A percentile compares a stretch with the other conserved stretches of the same genome.
Evolutionary conservation across 2,888 invertebrate genomes (phyloP).

Genomic region (Mythimna lalbum): DNA sequence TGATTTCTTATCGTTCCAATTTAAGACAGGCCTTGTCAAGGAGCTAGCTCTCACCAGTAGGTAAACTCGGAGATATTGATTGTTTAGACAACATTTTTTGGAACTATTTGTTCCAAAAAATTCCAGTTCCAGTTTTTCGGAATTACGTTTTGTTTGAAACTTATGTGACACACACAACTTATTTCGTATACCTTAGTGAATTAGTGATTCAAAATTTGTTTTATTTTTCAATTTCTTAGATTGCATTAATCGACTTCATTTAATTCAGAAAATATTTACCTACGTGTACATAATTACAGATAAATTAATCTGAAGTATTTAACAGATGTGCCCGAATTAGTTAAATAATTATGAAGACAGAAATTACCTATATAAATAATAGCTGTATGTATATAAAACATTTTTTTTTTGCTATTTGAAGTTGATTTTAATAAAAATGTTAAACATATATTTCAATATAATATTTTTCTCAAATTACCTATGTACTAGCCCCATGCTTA

Average conservation of each 20-base stretch:
- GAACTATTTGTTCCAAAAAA: too few species aligned
- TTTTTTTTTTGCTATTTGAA: too few species aligned
- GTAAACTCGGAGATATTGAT: not conserved
- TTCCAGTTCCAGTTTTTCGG: too few species aligned
- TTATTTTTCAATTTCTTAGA: too few species aligned
- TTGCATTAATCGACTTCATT: too few species aligned
- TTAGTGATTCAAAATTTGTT: too few species aligned
- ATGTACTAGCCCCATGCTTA: not conserved
- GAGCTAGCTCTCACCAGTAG: not conserved
- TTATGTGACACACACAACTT: not conserved
- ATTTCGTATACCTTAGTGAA: too few species aligned
- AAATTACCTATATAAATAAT: not conserved
- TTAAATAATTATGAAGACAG: not conserved
- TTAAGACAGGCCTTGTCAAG: slow-evolving; percentile 16
- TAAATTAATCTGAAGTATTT: not conserved
- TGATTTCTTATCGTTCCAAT: slow-evolving; percentile 25
- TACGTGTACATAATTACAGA: too few species aligned
- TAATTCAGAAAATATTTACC: too few species aligned
- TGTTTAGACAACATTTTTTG: not conserved
- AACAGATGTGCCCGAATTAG: not conserved
- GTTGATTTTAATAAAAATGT: too few species aligned
- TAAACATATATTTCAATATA: too few species aligned
- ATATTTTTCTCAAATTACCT: not conserved
- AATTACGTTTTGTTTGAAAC: not conserved
- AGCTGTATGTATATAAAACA: too few species aligned